Conservation (phyloP, 2,888 invertebrate genomes). For the Pachydiplax longipennis region DNA sequence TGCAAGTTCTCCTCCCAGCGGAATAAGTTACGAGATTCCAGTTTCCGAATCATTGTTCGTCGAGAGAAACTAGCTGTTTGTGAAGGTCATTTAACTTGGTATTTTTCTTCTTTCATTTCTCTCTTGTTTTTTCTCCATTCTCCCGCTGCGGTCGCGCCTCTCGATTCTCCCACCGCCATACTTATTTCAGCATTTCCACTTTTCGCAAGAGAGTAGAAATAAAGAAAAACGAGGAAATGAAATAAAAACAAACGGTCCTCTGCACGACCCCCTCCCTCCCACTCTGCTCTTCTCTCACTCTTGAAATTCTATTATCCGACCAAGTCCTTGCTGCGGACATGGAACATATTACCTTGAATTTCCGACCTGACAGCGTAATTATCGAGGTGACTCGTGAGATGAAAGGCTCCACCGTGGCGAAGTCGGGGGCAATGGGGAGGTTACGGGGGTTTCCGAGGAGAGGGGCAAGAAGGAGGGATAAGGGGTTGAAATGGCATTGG, state of each 20-base stretch:
- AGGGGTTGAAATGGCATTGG: slow-evolving; percentile 27
- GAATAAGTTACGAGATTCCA: too few relatives aligned
- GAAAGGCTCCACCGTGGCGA: slow-evolving; percentile 29
- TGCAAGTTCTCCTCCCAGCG: too few relatives aligned
- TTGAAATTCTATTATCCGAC: slow-evolving; percentile 42
- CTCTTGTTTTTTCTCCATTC: not conserved
- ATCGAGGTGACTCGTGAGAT: slow-evolving; percentile 40
- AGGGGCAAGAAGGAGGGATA: not conserved
- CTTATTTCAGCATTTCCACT: not conserved
- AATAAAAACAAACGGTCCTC: not conserved
- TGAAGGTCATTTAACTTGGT: not conserved
- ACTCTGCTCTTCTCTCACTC: not conserved
- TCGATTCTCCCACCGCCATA: not conserved
- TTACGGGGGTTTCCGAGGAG: not conserved
- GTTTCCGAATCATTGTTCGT: too few relatives aligned
- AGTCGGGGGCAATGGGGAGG: not conserved
- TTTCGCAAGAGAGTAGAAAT: not conserved
- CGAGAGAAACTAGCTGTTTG: not conserved
- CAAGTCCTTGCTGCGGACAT: slow-evolving; percentile 35
- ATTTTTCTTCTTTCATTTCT: not conserved
- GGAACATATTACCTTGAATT: slow-evolving; percentile 45
- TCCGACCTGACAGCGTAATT: slow-evolving; percentile 44
- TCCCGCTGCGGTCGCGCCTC: not conserved
- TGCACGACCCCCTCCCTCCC: not conserved
- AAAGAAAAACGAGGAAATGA: not conserved